These are phyloP conservation scores for Vidua chalybeata DNA, from an alignment of 2,113 vertebrate genomes.

Conservation along the genomic window DNA sequence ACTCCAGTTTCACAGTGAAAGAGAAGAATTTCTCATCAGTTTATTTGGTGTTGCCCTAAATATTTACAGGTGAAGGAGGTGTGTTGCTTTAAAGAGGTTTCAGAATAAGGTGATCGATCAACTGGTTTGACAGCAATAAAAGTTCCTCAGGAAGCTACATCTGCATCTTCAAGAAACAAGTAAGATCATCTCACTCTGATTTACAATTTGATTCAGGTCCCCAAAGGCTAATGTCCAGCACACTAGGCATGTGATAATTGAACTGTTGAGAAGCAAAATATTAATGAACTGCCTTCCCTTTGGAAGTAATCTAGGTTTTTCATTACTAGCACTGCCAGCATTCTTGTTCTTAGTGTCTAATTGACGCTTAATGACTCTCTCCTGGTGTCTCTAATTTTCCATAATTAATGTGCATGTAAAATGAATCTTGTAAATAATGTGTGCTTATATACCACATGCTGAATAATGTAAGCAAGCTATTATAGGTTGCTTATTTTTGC, in stretches of 20 bases:
- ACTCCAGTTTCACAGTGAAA: background rate
- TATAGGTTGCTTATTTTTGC: background rate
- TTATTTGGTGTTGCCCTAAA: background rate
- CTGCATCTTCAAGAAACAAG: background rate
- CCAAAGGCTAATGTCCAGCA: constrained; percentile 58
- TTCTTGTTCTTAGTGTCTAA: constrained; percentile 66
- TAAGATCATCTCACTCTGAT: background rate
- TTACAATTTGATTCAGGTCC: constrained; percentile 5
- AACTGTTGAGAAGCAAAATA: constrained; percentile 73
- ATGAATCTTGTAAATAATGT: constrained; percentile 60
- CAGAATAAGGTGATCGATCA: background rate
- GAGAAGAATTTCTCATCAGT: background rate
- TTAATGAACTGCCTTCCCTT: constrained; percentile 73
- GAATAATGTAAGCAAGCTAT: constrained; percentile 42
- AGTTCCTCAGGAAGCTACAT: background rate
- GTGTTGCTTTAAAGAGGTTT: background rate
- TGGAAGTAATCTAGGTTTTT: constrained; percentile 66
- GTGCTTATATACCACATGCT: constrained; percentile 19
- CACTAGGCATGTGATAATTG: constrained; percentile 67
- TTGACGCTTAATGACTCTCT: constrained; percentile 56
- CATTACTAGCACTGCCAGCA: constrained; percentile 48
- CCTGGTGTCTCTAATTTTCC: constrained; percentile 62
- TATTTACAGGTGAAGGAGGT: background rate
- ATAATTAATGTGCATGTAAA: constrained; percentile 68
- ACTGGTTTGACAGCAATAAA: background rate